phyloP scores from a whole-genome alignment of 2,888 invertebrate genomes.

The Pammene aurita region DNA sequence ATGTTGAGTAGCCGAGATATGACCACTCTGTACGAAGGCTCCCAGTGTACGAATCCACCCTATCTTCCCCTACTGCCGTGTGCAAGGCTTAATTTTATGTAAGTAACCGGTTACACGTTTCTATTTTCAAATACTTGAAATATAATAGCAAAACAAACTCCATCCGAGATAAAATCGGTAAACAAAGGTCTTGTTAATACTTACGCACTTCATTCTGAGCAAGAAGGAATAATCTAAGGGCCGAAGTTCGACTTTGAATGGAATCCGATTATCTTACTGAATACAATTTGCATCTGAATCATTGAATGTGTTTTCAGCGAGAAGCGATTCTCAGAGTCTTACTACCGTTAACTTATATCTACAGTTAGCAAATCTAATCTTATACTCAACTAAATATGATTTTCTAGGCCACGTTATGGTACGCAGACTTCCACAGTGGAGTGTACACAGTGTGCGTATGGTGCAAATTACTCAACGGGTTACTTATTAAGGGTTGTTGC shows the following conservation, averaged over 20 bases:
- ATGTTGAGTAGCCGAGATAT: too few species aligned
- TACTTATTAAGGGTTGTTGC: too few species aligned
- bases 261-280: conserved; percentile 46
- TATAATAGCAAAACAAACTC: conserved; percentile 19
- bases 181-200: conserved; percentile 38
- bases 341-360: conserved; percentile 24
- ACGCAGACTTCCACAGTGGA: too few species aligned
- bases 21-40: too few species aligned
- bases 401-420: neutral
- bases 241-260: conserved; percentile 44
- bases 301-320: conserved; percentile 45
- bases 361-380: conserved; percentile 18
- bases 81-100: too few species aligned
- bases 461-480: too few species aligned
- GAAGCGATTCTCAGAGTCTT: conserved; percentile 32
- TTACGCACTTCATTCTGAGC: conserved; percentile 39
- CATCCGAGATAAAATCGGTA: conserved; percentile 6
- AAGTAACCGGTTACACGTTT: neutral
- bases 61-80: too few species aligned
- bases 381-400: neutral
- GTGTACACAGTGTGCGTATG: too few species aligned
- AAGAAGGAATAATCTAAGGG: conserved; percentile 43
- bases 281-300: conserved; percentile 50
- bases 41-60: too few species aligned
- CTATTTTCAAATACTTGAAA: conserved; percentile 13